phyloP scores from a whole-genome alignment of 2,888 invertebrate genomes.

The Conchocele bisecta region DNA sequence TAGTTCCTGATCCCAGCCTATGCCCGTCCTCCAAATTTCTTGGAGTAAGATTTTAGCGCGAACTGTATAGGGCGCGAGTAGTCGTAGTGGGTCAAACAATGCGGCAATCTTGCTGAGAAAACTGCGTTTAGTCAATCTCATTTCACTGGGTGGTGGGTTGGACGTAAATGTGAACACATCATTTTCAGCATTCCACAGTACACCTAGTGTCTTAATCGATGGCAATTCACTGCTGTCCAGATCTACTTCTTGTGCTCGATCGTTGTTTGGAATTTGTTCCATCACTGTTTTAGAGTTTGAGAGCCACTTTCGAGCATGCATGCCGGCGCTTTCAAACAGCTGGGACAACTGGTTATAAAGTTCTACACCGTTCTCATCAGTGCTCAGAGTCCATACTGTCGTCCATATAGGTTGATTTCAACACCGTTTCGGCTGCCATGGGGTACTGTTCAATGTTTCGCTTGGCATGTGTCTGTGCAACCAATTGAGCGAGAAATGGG shows the following conservation, averaged over 20 bases:
- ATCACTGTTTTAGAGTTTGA: slow-evolving; percentile 48
- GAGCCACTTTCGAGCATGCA: slow-evolving; percentile 43
- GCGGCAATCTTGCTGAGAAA: slow-evolving; percentile 60
- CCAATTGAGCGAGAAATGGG: slow-evolving; percentile 54
- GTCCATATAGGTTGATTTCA: slow-evolving; percentile 60
- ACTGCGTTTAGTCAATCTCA: slow-evolving; percentile 68
- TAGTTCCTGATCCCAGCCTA: slow-evolving; percentile 70
- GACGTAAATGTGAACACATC: slow-evolving; percentile 40
- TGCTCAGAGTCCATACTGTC: slow-evolving; percentile 49
- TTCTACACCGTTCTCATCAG: slow-evolving; percentile 20
- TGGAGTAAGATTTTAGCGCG: slow-evolving; percentile 69
- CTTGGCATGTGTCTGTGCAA: slow-evolving; percentile 44
- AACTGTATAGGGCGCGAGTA: slow-evolving; percentile 62
- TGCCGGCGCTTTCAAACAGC: slow-evolving; percentile 38
- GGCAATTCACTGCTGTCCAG: slow-evolving; percentile 34
- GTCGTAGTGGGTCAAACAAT: slow-evolving; percentile 74
- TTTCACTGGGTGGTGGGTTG: neutral
- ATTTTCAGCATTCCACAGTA: slow-evolving; percentile 43
- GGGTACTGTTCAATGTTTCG: slow-evolving; percentile 16
- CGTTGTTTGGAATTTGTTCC: slow-evolving; percentile 33
- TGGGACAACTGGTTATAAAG: slow-evolving; percentile 38
- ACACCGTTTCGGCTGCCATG: slow-evolving; percentile 44
- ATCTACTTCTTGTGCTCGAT: slow-evolving; percentile 32
- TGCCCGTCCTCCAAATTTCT: slow-evolving; percentile 62
- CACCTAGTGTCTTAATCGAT: slow-evolving; percentile 45